Conservation (phyloP, 2,888 invertebrate species). For the Matsumyia berberina region DNA sequence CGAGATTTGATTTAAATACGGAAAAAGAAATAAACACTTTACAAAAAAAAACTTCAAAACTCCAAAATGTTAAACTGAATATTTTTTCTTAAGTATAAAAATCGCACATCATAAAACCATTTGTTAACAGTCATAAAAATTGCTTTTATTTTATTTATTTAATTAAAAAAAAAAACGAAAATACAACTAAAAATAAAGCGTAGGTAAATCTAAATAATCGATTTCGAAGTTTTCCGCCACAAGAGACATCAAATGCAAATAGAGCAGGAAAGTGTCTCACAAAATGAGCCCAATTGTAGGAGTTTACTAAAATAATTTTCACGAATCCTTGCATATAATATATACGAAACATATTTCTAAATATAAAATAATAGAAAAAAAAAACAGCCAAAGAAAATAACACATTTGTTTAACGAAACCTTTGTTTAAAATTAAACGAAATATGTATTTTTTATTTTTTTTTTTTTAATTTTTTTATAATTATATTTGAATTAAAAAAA, state of each 20-base stretch:
- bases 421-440: slow-evolving; percentile 23
- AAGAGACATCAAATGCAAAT: slow-evolving; percentile 27
- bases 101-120: slow-evolving; percentile 45
- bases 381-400: slow-evolving; percentile 66
- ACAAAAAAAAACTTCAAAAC: slow-evolving; percentile 15
- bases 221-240: slow-evolving; percentile 64
- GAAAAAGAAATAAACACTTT: slow-evolving; percentile 5
- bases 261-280: slow-evolving; percentile 42
- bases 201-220: slow-evolving; percentile 74
- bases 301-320: slow-evolving; percentile 50
- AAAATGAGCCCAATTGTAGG: slow-evolving; percentile 40
- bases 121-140: slow-evolving; percentile 38
- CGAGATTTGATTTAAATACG: slow-evolving; percentile 30
- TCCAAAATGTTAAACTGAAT: not conserved
- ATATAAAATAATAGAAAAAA: slow-evolving; percentile 6
- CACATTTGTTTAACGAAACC: slow-evolving; percentile 41
- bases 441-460: slow-evolving; percentile 23
- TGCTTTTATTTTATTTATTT: slow-evolving; percentile 22
- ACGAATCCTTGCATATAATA: slow-evolving; percentile 58
- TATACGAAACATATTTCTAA: slow-evolving; percentile 48
- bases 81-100: slow-evolving; percentile 37
- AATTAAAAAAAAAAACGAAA: slow-evolving; percentile 21
- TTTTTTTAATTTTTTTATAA: slow-evolving; percentile 49
- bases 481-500: slow-evolving; percentile 41
- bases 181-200: slow-evolving; percentile 63